Conservation (phyloP, 92 coral and sea anemone genomes). For the Porites divaricata region DNA sequence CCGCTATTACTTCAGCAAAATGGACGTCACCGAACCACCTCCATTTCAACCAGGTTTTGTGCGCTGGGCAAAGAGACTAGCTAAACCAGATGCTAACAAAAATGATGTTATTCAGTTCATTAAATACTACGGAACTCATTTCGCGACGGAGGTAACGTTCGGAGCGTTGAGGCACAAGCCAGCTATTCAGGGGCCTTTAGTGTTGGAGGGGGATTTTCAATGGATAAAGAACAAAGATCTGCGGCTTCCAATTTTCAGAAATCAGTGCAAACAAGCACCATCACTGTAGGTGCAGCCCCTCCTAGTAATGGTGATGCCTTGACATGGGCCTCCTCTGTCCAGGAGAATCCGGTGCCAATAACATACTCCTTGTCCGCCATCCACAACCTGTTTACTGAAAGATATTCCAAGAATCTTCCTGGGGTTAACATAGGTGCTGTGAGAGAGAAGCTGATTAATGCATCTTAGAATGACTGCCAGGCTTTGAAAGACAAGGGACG, state of each 20-base stretch:
- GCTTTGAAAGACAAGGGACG: constrained; percentile 26
- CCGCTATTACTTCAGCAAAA: constrained; percentile 30
- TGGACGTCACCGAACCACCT: constrained; percentile 45
- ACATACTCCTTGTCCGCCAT: constrained; percentile 47
- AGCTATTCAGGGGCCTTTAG: constrained; percentile 65
- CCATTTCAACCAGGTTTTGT: constrained; percentile 54
- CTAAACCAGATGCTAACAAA: background rate
- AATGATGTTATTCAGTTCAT: constrained; percentile 23
- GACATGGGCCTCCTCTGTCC: constrained; percentile 62
- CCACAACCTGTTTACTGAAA: constrained; percentile 41
- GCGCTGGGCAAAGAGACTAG: constrained; percentile 38
- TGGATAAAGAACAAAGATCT: constrained; percentile 49
- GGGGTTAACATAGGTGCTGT: constrained; percentile 17
- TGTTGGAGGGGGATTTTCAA: constrained; percentile 60
- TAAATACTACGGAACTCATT: constrained; percentile 61
- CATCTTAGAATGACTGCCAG: constrained; percentile 12
- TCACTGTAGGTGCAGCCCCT: constrained; percentile 65
- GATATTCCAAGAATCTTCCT: constrained; percentile 16
- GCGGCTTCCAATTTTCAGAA: constrained; percentile 66
- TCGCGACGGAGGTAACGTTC: constrained; percentile 51
- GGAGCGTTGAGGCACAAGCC: constrained; percentile 68
- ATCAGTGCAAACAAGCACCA: constrained; percentile 56
- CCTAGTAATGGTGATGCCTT: constrained; percentile 66
- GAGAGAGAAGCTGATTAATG: constrained; percentile 27
- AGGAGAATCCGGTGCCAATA: constrained; percentile 61